Evolutionary conservation across 1,140 invertebrate genomes (phyloP).

Genomic region (Ceratina australensis): DNA sequence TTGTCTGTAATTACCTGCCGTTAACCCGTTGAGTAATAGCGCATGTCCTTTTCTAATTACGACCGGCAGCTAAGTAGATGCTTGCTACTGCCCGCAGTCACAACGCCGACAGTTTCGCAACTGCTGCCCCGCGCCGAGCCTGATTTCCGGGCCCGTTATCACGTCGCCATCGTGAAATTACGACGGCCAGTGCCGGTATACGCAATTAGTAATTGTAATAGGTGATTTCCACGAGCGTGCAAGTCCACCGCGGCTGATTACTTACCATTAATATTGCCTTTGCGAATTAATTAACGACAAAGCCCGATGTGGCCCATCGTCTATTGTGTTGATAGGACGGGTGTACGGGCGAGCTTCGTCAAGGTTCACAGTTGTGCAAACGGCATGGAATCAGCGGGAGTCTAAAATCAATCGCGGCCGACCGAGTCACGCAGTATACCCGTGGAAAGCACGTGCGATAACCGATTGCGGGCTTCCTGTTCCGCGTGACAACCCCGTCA

Average conservation of each 20-base stretch:
- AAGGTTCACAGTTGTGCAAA: conserved; percentile 27
- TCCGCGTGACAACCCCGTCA: background rate
- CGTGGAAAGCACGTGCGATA: conserved; percentile 32
- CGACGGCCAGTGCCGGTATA: conserved; percentile 8
- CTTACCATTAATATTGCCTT: conserved; percentile 77
- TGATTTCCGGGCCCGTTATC: conserved; percentile 45
- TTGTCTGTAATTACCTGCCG: no score
- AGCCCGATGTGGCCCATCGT: conserved; percentile 53
- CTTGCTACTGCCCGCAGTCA: background rate
- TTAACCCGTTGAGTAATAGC: no score
- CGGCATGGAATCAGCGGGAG: conserved; percentile 61
- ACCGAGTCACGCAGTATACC: conserved; percentile 27
- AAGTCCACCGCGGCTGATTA: conserved; percentile 70
- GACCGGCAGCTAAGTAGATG: background rate
- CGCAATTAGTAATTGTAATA: conserved; percentile 74
- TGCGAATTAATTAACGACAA: conserved; percentile 76
- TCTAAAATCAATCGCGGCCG: conserved; percentile 70
- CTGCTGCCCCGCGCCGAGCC: background rate
- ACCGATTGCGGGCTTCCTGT: conserved; percentile 36
- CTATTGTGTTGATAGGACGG: conserved; percentile 61
- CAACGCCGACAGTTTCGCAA: background rate
- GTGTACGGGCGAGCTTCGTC: conserved; percentile 1
- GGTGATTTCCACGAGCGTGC: conserved; percentile 63
- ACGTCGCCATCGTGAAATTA: conserved; percentile 21
- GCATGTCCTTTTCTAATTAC: no score